Evolutionary conservation across 1,140 invertebrate genomes (phyloP), one percentile per base, ranked within the genome.

Genomic region (Drosophila seguyi): DNA sequence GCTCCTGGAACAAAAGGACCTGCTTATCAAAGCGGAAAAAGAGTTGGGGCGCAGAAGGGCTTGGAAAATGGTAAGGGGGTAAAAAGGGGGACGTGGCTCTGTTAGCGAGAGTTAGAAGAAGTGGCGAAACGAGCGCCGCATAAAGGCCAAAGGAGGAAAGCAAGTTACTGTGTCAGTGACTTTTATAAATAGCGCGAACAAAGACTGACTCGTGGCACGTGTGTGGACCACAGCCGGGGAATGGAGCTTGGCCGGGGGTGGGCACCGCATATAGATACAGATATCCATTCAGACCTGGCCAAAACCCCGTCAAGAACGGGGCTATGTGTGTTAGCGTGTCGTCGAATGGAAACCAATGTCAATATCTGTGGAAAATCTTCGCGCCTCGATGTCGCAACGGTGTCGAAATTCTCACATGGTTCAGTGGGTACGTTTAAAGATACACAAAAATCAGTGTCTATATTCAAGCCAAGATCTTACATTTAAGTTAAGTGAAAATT

Each of bases 1-100:
- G 56, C 56, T 50, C 39, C 67, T 74, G 84, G 84, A 87, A 88
- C 84, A 88, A 88, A 85, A 88, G 84, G 77, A 81, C 77, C 79
- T 88, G 84, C 81, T 81, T 88, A 88, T 90, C 84, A 88, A 88
- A 90, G 84, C 85, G 84, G 84, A 88, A 88, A 90, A 88, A 88
- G 84, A 88, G 84, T 88, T 90, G 63, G 48, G 60, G 63, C 29
- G 31, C 25, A 10, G 58, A 34, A 8, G 29, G 44, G 16, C 14
- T 18, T 44, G 31, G 57, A 14, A 22, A 29, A 22, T 16, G 27
- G 11, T n/a, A 27, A 29, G 10, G 27, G 25, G 47, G n/a, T 10
- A 11, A 4, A 11, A 7, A 16, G 13, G 39, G 31, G 2, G 41
- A 0, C 27, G 16, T 13, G 63, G 44, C 11, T 44, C 27, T 36